Percentiles rank a stretch among this genome's conserved stretches.
phyloP scores from a whole-genome alignment of 2,797 vertebrate species.

The Ctenosaura bakeri region DNA sequence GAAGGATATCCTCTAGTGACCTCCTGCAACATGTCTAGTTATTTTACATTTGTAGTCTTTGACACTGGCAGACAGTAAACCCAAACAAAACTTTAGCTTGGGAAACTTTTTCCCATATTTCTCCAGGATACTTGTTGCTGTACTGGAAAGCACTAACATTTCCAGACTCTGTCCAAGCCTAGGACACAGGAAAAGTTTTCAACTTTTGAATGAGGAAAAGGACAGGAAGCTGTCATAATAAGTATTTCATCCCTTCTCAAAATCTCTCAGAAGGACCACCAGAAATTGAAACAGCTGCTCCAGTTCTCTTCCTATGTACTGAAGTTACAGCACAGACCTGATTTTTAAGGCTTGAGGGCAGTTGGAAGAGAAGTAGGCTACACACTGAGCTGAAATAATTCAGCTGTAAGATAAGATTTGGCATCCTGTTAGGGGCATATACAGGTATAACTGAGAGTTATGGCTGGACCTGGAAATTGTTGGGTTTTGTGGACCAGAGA shows the following conservation, averaged over 20 bases:
- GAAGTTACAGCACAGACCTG: background rate
- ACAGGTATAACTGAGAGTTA: background rate
- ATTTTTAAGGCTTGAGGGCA: background rate
- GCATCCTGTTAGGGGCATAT: background rate
- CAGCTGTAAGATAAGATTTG: background rate
- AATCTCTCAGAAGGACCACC: background rate
- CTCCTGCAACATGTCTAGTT: background rate
- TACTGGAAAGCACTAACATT: too few relatives aligned
- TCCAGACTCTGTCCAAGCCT: too few relatives aligned
- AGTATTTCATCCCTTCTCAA: background rate
- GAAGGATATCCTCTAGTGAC: background rate
- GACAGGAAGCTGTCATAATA: background rate
- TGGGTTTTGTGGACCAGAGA: too few relatives aligned
- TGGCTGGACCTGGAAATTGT: too few relatives aligned
- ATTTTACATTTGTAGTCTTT: background rate
- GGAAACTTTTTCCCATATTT: too few relatives aligned
- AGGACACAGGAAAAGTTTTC: background rate
- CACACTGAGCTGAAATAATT: background rate
- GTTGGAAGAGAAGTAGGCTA: background rate
- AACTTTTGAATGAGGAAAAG: background rate
- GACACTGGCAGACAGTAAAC: background rate
- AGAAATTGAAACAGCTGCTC: background rate
- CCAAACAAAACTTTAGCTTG: too few relatives aligned
- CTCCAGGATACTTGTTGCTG: too few relatives aligned
- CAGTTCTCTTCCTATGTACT: background rate